Evolutionary conservation across 2,797 vertebrate genomes (phyloP), one percentile per base, ranked within the genome.

Genomic region (Poeciliopsis turneri): DNA sequence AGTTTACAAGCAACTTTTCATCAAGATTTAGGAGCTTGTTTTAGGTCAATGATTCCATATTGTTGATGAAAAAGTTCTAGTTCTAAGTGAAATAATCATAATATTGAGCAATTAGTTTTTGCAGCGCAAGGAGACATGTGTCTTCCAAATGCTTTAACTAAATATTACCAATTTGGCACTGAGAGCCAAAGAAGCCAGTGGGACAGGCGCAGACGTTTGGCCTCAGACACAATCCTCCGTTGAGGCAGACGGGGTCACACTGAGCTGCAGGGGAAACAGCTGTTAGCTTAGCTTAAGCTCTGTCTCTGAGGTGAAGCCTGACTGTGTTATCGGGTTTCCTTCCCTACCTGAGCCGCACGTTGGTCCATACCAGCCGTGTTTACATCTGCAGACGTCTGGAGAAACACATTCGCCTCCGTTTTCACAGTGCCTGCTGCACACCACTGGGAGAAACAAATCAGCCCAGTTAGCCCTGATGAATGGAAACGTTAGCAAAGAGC

Each of bases 381-480:
- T 95, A 90, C 97, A 98, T 76, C 95, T 91, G 87, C 97, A 99
- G 81, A 93, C 93, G 59, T 98, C 97, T 25, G 98, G 97, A 72
- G 95, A 92, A 72, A 97, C 87, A 76, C 97, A 98, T 77, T 96
- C 75, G 0, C 97, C 97, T 47, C 97, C 97, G 5, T 99, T 97
- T 86, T 99, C 97, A 93, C 97, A 99, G 89, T 98, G 97, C 49
- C 95, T 96, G 91, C 94, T 98, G 92, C 98, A 99, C 89, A 99
- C 95, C 97, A 97, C 98, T 98, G 75, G 84, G 66, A 85, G 23
- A 82, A 59, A 30, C 12, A 59, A 41, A 88, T 9, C 0, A 41
- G 45, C 25, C 16, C 33, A 1, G n/a, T 79, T n/a, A 66, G 8
- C 47, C 51, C n/a, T 25, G n/a, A 12, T 51, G 41, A 55, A 68